Evolutionary conservation across 2,797 vertebrate species (phyloP), one percentile per base, ranked within the genome.

Genomic region (Chelonia mydas): DNA sequence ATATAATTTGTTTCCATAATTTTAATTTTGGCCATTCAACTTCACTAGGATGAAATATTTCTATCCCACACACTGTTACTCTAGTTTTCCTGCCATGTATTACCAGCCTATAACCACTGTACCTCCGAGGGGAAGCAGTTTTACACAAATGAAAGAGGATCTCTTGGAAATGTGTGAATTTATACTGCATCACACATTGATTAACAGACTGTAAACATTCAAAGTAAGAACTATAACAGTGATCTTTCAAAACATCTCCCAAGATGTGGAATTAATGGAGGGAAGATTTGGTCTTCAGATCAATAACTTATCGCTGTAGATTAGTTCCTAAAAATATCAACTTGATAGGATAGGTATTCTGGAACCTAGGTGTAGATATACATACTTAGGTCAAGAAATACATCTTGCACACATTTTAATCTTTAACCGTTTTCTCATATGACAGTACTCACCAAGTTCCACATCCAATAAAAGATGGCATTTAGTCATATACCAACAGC

Each of bases 91-190:
- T 25, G 2, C 7, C 3, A n/a, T 1, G 27, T 9, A 83, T 15
- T 6, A 0, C 33, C 65, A 72, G 19, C 31, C 59, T 31, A 15
- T 61, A 61, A 27, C 27, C 1, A 2, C 59, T 77, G 81, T 81
- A 83, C 84, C 83, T 80, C 89, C 85, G 47, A 68, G 80, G 94
- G 94, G 96, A 96, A 97, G 65, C 37, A 84, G 53, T 61, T 86
- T 53, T 61, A 90, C 59, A 83, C 76, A 93, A 83, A 90, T 76
- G 78, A 88, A 95, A 96, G 96, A 93, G 96, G 91, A 96, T 94
- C 90, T 92, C 10, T 7, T 53, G 76, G 83, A 84, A 90, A 61
- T 49, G 41, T 49, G 68, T 59, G 65, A 83, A 84, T 81, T 85
- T 61, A 53, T 0, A 0, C 49, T n/a, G 31, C 86, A 92, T 11